A percentile compares a stretch with the other conserved stretches of the same genome.
Evolutionary conservation across 2,113 vertebrate species (phyloP).

Genomic region (Lasiurus borealis): DNA sequence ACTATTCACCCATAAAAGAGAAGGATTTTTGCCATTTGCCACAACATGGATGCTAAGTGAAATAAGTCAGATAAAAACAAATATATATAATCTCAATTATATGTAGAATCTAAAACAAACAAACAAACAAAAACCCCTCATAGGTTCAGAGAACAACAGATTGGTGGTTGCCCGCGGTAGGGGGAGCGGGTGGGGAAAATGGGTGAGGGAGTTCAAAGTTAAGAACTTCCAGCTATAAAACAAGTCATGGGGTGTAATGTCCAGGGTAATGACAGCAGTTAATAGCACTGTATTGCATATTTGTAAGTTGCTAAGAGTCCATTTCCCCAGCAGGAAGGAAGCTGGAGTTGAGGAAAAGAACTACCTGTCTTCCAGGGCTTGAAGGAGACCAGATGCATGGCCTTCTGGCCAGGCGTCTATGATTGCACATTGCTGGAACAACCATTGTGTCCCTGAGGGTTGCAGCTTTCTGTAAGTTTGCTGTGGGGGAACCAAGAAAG

Average conservation of each 20-base stretch:
- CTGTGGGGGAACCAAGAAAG: background rate
- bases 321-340: background rate
- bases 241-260: background rate
- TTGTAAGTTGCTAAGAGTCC: background rate
- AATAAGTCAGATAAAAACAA: background rate
- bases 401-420: background rate
- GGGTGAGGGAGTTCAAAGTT: background rate
- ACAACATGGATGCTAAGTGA: background rate
- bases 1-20: background rate
- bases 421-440: background rate
- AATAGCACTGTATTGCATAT: background rate
- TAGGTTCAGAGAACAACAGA: background rate
- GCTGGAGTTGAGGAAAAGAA: background rate
- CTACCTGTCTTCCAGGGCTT: background rate
- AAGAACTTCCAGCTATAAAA: background rate
- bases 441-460: background rate
- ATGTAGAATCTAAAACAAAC: background rate
- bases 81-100: background rate
- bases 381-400: background rate
- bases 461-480: background rate
- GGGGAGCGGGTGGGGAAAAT: background rate
- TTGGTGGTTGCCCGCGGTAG: background rate
- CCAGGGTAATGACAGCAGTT: background rate
- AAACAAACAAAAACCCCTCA: background rate
- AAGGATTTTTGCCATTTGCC: background rate